These are phyloP conservation scores for Buceros bicornis DNA, from an alignment of 2,797 vertebrate species.

Conservation along the genomic window DNA sequence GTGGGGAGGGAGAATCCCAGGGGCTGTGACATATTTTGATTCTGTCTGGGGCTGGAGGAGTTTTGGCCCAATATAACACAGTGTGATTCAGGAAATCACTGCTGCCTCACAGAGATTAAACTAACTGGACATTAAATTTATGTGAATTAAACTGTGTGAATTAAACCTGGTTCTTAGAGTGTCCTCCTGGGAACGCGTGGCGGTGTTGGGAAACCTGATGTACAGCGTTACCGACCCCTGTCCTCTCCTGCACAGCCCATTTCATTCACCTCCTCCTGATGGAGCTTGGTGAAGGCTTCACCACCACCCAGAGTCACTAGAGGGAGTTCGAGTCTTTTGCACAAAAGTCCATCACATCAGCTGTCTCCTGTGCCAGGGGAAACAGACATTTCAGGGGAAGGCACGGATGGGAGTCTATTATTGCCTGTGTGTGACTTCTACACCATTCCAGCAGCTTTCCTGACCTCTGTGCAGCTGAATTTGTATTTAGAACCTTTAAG, in stretches of 20 bases:
- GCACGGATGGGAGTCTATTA: accelerated
- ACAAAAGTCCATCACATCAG: not conserved
- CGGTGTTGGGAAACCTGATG: too few species aligned
- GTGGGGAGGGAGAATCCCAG: not conserved
- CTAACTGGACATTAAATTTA: not conserved
- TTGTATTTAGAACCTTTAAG: not conserved
- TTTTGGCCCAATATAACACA: not conserved
- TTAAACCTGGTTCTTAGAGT: not conserved
- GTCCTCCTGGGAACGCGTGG: not conserved
- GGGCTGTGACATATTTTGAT: not conserved
- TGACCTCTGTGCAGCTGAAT: not conserved
- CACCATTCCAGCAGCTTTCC: not conserved
- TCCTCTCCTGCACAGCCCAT: too few species aligned
- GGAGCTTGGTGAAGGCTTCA: not conserved
- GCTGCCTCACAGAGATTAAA: not conserved
- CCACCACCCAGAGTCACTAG: not conserved
- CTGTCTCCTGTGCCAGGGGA: not conserved
- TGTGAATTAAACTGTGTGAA: not conserved
- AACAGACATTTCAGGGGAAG: accelerated
- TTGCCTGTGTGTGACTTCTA: too few species aligned
- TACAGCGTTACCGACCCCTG: too few species aligned
- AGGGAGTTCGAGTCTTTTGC: not conserved
- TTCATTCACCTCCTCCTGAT: not conserved
- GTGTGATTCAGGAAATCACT: not conserved
- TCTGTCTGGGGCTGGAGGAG: not conserved